Evolutionary conservation across 64 coral and sea anemone genomes (phyloP).

Genomic region (Catalaphyllia jardinei): DNA sequence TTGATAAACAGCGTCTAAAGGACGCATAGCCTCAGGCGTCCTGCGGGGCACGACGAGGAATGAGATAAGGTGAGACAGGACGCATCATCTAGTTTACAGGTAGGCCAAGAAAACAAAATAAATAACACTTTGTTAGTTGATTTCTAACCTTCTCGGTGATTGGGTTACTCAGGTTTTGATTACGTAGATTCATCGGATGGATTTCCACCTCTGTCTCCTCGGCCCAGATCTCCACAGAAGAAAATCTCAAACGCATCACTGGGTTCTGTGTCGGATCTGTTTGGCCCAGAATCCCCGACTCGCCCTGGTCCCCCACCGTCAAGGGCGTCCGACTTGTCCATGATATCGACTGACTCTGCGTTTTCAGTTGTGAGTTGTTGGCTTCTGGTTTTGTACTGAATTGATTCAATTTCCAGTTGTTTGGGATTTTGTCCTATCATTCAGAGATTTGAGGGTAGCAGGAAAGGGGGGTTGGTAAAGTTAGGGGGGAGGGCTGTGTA

Average conservation of each 20-base stretch:
- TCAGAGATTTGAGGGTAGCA: no score
- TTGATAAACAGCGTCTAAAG: no score
- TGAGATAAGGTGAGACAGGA: no score
- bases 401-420: no score
- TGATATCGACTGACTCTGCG: not conserved
- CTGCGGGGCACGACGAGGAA: no score
- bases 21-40: no score
- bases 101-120: not conserved
- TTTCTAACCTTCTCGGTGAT: not conserved
- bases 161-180: not conserved
- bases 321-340: not conserved
- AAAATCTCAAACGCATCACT: not conserved
- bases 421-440: no score
- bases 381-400: not conserved
- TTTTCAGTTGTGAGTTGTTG: slow-evolving; percentile 32
- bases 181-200: not conserved
- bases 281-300: not conserved
- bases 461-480: no score
- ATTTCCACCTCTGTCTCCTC: not conserved
- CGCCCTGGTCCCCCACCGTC: slow-evolving; percentile 7
- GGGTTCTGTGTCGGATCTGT: not conserved
- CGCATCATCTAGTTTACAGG: no score
- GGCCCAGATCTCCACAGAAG: not conserved
- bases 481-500: no score
- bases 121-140: not conserved